Evolutionary conservation across 2,888 invertebrate genomes (phyloP), one percentile per base, ranked within the genome.

Genomic region (Lycaena phlaeas): DNA sequence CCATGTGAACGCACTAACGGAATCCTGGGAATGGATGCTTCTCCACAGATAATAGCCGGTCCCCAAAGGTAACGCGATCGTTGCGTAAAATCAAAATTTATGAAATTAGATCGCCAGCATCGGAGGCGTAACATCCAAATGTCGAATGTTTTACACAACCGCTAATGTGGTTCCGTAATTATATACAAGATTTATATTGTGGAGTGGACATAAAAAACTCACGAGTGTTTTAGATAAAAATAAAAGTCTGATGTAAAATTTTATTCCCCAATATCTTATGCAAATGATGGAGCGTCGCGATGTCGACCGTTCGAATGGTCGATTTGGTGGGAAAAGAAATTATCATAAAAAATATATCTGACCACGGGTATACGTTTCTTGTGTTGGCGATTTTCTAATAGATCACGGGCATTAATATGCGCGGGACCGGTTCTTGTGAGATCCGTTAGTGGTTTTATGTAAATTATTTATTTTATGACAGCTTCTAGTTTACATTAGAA

Each of bases 381-480:
- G 46, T 55, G 53, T 58, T 61, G 73, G 69, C 73, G 77, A 81
- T 82, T 81, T 76, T 81, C 81, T 81, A 81, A 81, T 82, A 82
- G 76, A 82, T 81, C 82, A 84, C 81, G 52, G 57, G 60, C 76
- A 79, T 81, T 77, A 75, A 74, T 70, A 72, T 71, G 64, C 68
- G 59, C 48, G 54, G 56, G 73, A 84, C 84, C 66, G 73, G 82
- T 84, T 81, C 61, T 64, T 57, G 67, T 67, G 74, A 81, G 81
- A 79, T 78, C 82, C 82, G 82, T 82, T 84, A 82, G 74, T 70
- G 70, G 79, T 69, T 75, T 75, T 81, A 82, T 82, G 81, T 79
- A 71, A 82, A 82, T 82, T 61, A 68, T 70, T 73, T 64, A 56
- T 70, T 79, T 79, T 75, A 76, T 76, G 66, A 70, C 64, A 52